phyloP scores from a whole-genome alignment of 2,113 vertebrate genomes.

The Tinamus guttatus region DNA sequence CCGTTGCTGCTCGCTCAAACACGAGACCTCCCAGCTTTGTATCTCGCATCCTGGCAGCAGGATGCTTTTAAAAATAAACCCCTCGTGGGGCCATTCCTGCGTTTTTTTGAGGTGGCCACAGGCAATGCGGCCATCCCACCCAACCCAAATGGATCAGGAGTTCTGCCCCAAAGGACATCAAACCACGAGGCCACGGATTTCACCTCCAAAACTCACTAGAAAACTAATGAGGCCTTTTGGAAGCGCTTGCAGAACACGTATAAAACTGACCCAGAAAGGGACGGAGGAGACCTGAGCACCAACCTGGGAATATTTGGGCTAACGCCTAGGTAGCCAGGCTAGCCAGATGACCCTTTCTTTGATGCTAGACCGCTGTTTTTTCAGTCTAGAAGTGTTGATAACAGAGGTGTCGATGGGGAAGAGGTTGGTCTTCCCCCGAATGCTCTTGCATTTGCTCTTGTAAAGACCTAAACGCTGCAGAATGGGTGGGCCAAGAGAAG shows the following conservation, averaged over 20 bases:
- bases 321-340: not conserved
- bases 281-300: not conserved
- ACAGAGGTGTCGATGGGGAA: accelerated
- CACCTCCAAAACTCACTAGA: not conserved
- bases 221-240: not conserved
- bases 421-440: not conserved
- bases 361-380: not conserved
- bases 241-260: not conserved
- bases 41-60: not conserved
- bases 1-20: not conserved
- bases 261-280: not conserved
- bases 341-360: not conserved
- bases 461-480: not conserved
- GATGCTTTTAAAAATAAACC: not conserved
- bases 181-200: not conserved
- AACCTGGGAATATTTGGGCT: not conserved
- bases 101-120: accelerated
- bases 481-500: no score
- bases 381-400: not conserved
- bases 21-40: not conserved
- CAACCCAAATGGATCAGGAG: accelerated
- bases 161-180: not conserved
- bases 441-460: no score
- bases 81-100: not conserved
- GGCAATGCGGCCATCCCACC: not conserved